These are phyloP conservation scores for Todus mexicanus DNA, from an alignment of 2,797 vertebrate genomes.

Conservation along the genomic window DNA sequence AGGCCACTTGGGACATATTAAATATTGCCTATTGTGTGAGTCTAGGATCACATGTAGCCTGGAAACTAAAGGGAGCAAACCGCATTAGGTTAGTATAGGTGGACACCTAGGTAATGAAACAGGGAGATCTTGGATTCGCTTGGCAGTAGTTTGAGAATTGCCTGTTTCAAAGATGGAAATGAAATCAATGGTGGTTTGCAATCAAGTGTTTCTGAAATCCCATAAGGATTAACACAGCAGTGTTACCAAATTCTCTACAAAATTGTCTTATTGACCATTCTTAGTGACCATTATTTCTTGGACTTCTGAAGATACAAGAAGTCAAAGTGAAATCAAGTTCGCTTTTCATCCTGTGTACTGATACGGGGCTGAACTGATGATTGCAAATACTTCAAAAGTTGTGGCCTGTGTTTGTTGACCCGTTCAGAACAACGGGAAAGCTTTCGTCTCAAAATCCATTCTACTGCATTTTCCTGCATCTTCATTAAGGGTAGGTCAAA, in stretches of 20 bases:
- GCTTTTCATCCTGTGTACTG: background rate
- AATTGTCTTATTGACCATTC: background rate
- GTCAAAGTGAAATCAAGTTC: background rate
- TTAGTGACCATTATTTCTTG: background rate
- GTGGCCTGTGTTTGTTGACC: background rate
- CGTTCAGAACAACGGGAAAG: background rate
- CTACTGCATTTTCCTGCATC: background rate
- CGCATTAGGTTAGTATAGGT: conserved; percentile 1
- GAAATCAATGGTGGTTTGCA: background rate
- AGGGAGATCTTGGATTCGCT: background rate
- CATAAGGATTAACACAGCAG: background rate
- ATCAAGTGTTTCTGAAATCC: background rate
- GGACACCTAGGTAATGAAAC: conserved; percentile 17
- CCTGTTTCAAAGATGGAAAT: background rate
- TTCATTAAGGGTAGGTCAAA: background rate
- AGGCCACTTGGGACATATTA: conserved; percentile 50
- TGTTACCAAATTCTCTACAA: background rate
- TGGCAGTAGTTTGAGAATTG: background rate
- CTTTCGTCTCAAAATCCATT: background rate
- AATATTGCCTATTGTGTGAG: conserved; percentile 10
- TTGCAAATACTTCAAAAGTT: background rate
- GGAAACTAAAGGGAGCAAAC: conserved; percentile 35
- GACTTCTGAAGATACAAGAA: background rate
- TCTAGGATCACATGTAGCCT: background rate
- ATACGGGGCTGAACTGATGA: background rate